Evolutionary conservation across 2,113 vertebrate genomes (phyloP).

Genomic region (Brevimyrus niger): DNA sequence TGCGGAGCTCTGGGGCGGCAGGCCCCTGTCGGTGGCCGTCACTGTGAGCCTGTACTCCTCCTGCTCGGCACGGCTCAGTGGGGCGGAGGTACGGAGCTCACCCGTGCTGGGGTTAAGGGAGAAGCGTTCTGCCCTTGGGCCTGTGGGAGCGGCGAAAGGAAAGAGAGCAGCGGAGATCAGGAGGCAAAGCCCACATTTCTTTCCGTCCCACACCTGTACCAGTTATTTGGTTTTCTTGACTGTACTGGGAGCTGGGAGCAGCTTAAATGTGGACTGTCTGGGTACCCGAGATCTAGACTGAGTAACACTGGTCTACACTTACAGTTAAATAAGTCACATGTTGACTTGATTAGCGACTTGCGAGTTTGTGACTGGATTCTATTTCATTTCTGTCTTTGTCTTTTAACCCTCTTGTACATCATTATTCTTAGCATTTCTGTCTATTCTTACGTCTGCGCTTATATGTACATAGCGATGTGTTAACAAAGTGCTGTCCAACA

Average conservation of each 20-base stretch:
- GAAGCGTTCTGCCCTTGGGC: conserved; percentile 82
- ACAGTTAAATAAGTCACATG: background rate
- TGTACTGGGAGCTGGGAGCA: background rate
- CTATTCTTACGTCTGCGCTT: background rate
- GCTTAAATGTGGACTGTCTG: background rate
- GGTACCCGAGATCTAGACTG: background rate
- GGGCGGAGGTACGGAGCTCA: conserved; percentile 68
- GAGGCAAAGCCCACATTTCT: background rate
- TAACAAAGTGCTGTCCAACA: background rate
- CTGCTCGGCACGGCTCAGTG: conserved; percentile 66
- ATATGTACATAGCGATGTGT: background rate
- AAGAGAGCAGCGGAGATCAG: background rate
- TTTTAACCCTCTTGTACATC: background rate
- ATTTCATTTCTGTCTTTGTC: background rate
- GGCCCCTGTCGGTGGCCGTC: conserved; percentile 72
- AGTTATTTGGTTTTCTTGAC: background rate
- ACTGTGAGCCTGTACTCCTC: conserved; percentile 74
- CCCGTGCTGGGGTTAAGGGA: conserved; percentile 72
- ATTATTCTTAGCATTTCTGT: background rate
- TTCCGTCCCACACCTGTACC: background rate
- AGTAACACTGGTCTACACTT: background rate
- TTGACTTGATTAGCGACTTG: background rate
- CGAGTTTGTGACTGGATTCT: background rate
- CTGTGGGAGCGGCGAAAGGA: conserved; percentile 44
- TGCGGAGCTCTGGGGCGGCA: conserved; percentile 62